Evolutionary conservation across 2,113 vertebrate species (phyloP), one percentile per base, ranked within the genome.

Genomic region (Alexandromys fortis): DNA sequence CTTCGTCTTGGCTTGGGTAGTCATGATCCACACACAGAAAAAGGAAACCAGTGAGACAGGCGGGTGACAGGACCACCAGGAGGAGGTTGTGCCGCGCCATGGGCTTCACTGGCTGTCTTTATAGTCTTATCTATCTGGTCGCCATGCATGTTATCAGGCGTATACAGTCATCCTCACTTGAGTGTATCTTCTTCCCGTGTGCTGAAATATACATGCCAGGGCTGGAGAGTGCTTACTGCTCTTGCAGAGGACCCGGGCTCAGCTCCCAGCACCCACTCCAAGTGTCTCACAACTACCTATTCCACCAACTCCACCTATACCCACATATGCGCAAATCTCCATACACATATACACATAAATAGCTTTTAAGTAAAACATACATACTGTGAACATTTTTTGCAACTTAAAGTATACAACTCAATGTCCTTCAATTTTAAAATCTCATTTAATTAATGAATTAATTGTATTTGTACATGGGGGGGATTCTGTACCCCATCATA

Each of bases 361-460:
- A 33, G 17, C 17, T 24, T 81, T 58, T 42, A 42, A 86, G 47
- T 33, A 47, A 67, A 67, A 47, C 10, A 52, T 16, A 26, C 11
- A 55, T 87, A 35, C 67, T 24, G 33, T 87, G 67, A 72, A 17
- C 21, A 72, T 87, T 70, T 38, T 55, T 24, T 30, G 38, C 30
- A 1, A 35, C 12, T 33, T 22, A 2, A 85, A n/a, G 35, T 4
- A 22, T 1, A 12, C 17, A 5, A 2, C 7, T n/a, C 3, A 21
- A 58, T 2, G 28, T 35, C 72, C 1, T n/a, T 72, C 21, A 3
- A 63, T 28, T 30, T 45, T 67, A 22, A 67, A 42, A 63, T 47
- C 19, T 47, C n/a, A 42, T 83, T 78, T n/a, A 79, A 55, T 52
- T 24, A 28, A 61, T 61, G 22, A 65, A 17, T 83, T 83, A 28